phyloP scores from a whole-genome alignment of 2,797 vertebrate species.

The Sitta carolinensis region DNA sequence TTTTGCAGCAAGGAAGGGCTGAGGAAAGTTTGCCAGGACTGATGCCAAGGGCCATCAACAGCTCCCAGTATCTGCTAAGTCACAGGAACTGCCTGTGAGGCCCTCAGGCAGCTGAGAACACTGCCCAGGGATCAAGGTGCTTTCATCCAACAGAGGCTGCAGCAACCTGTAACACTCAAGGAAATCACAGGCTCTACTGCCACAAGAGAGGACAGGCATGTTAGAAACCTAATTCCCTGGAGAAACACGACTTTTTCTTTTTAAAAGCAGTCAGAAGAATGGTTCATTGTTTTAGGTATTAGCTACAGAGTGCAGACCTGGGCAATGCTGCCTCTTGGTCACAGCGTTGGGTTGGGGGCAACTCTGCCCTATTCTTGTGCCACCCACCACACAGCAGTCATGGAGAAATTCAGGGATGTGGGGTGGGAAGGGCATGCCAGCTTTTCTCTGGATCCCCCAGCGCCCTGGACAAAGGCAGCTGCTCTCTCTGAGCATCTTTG shows the following conservation, averaged over 20 bases:
- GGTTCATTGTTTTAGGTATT: neutral
- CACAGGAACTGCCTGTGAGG: neutral
- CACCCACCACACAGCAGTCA: neutral
- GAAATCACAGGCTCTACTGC: neutral
- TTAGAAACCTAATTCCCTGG: neutral
- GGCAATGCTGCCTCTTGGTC: neutral
- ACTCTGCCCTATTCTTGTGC: neutral
- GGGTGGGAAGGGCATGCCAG: neutral
- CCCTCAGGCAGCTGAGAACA: neutral
- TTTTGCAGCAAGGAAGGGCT: neutral
- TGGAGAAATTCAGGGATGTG: accelerated
- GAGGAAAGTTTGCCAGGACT: neutral
- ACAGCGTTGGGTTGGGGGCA: accelerated
- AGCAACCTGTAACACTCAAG: neutral
- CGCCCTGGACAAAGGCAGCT: neutral
- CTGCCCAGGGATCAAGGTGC: neutral
- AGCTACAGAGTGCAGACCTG: neutral
- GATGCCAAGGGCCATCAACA: neutral
- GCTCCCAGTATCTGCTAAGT: neutral
- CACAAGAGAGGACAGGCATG: neutral
- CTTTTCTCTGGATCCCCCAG: neutral
- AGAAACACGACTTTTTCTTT: neutral
- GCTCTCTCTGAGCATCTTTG: neutral
- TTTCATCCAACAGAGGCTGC: neutral
- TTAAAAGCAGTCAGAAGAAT: neutral